Percentiles rank a stretch among this genome's conserved stretches.
Evolutionary conservation across 2,113 vertebrate species (phyloP).

Genomic region (Blennius ocellaris): DNA sequence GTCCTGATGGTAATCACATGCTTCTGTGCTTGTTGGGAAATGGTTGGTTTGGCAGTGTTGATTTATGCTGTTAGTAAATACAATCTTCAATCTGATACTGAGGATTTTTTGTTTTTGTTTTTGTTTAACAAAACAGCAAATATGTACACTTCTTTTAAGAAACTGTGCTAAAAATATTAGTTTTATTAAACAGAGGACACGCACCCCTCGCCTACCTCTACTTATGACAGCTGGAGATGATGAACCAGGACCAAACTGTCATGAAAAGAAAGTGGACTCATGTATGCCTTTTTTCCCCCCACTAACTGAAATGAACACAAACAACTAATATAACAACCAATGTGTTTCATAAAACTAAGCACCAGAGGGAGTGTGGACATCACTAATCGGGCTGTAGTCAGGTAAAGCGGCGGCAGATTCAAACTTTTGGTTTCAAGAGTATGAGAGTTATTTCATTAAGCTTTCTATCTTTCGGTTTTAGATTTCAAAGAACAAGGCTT

Average conservation of each 20-base stretch:
- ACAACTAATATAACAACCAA: no score
- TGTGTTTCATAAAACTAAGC: background rate
- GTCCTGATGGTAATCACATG: background rate
- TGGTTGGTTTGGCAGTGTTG: background rate
- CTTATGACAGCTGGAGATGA: no score
- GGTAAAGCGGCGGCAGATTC: background rate
- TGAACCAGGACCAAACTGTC: no score
- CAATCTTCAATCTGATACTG: background rate
- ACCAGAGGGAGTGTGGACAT: constrained; percentile 3
- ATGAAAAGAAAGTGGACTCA: no score
- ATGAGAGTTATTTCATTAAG: background rate
- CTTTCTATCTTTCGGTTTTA: no score
- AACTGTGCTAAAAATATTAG: background rate
- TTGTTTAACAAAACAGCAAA: background rate
- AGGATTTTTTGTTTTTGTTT: background rate
- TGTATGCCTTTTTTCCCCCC: no score
- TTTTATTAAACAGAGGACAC: no score
- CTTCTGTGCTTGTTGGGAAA: background rate
- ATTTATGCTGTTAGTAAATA: background rate
- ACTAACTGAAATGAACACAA: no score
- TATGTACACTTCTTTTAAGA: background rate
- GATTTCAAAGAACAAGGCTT: no score
- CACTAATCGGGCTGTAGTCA: background rate
- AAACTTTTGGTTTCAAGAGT: background rate
- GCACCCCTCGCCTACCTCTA: no score